phyloP scores from a whole-genome alignment of 1,140 invertebrate genomes.

The Cryptotermes secundus region DNA sequence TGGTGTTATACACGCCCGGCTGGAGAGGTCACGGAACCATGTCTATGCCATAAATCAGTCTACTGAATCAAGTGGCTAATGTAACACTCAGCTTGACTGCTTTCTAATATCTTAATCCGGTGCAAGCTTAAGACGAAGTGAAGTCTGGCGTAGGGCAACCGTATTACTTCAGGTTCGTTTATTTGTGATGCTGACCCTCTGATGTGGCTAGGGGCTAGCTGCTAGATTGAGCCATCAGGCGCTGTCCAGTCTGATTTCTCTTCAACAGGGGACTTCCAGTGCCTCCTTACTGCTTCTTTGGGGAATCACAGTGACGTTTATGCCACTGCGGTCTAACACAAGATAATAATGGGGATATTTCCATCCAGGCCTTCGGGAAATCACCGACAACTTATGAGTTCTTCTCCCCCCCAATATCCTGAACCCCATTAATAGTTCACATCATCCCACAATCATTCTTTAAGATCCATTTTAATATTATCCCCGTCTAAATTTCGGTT shows the following conservation, averaged over 20 bases:
- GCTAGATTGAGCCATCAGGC: not conserved
- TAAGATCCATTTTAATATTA: too few relatives aligned
- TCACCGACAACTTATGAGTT: not conserved
- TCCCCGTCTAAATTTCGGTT: too few relatives aligned
- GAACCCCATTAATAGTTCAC: too few relatives aligned
- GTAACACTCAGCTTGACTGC: not conserved
- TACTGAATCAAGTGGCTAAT: not conserved
- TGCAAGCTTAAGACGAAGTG: not conserved
- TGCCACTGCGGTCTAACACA: not conserved
- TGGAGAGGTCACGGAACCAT: not conserved
- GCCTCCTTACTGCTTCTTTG: not conserved
- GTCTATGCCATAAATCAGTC: not conserved
- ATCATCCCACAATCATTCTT: too few relatives aligned
- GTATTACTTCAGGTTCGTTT: constrained; percentile 9
- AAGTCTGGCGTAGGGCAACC: not conserved
- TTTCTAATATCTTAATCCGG: not conserved
- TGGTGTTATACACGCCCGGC: not conserved
- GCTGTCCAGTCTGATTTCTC: not conserved
- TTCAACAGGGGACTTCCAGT: not conserved
- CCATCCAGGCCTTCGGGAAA: not conserved
- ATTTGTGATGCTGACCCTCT: not conserved
- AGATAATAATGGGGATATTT: not conserved
- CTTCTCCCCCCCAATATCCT: too few relatives aligned
- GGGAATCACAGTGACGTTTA: not conserved
- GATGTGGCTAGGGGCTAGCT: not conserved